Base-by-base conservation (phyloP, 2,113 vertebrate species). In the Aegithalos caudatus region DNA sequence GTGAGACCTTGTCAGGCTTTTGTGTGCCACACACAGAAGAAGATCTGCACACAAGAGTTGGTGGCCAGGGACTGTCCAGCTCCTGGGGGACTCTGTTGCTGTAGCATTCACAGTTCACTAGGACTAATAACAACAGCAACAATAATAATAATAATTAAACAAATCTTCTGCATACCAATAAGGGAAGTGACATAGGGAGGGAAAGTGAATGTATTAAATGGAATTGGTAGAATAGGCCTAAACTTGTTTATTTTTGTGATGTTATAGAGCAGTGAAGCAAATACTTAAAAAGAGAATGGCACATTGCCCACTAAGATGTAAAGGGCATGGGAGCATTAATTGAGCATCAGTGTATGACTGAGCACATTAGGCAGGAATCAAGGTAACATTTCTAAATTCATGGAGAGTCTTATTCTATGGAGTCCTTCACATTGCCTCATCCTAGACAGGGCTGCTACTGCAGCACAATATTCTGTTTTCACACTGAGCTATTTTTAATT, bases 1-100 rank as follows among this genome's bases (percentile, higher is more conserved):
- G 98, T 94, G 96, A 99, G 98, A 98, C 98, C 98, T 98, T 99
- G 98, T 99, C 98, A 98, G 97, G 98, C 95, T 98, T 98, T 99
- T 98, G 98, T 98, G 98, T 95, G 62, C 86, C 97, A 90, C 97
- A 97, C 98, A 98, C 93, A 97, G 98, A 98, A 98, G 97, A 98
- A 97, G 98, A 86, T 82, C 51, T 38, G 77, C 67, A 31, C 77
- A 71, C 25, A 92, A 79, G 95, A 42, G 69, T 6, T 67, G 79
- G 96, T 95, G 97, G 94, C 91, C 69, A 0, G 96, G 96, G 98
- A 97, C 89, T 2, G 92, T 70, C 92, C 56, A 40, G 48, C 83
- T 97, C 98, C 97, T 76, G 57, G 28, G 97, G 92, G 98, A 97
- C 54, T 58, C 94, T 66, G 88, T 86, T 95, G 96, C 71, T 83